A percentile compares a stretch with the other conserved stretches of the same genome.
phyloP scores from a whole-genome alignment of 64 coral and sea anemone species.

The Stichodactyla mertensii region DNA sequence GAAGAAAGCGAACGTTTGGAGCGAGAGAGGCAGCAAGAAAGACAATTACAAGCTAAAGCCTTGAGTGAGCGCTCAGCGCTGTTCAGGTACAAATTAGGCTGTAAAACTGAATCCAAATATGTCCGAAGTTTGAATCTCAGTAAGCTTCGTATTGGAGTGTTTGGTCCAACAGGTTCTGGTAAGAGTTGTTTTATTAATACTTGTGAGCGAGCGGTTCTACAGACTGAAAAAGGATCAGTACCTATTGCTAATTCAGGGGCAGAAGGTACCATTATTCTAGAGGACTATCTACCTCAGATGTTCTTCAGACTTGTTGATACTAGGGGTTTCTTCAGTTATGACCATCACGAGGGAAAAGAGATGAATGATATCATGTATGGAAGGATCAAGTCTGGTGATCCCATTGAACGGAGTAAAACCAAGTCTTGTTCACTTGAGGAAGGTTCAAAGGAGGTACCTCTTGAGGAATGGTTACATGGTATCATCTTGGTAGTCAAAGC shows the following conservation, averaged over 20 bases:
- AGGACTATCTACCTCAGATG: conserved; percentile 55
- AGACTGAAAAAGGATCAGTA: conserved; percentile 32
- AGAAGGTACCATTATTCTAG: conserved; percentile 42
- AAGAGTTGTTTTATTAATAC: conserved; percentile 70
- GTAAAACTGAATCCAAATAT: conserved; percentile 4
- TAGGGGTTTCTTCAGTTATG: conserved; percentile 50
- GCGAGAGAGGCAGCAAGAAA: not conserved
- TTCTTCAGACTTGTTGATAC: conserved; percentile 62
- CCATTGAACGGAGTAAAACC: not conserved
- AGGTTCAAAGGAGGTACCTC: not conserved
- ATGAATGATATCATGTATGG: conserved; percentile 46
- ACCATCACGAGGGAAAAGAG: conserved; percentile 33
- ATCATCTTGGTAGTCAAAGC: conserved; percentile 36
- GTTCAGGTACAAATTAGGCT: conserved; percentile 33
- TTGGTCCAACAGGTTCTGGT: conserved; percentile 61
- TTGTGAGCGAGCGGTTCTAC: conserved; percentile 36
- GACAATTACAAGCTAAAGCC: conserved; percentile 13
- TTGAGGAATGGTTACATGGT: conserved; percentile 22
- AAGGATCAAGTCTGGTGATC: conserved; percentile 36
- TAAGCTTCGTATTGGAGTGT: conserved; percentile 50
- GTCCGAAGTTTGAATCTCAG: conserved; percentile 21
- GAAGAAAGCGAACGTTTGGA: not conserved
- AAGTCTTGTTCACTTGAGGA: not conserved
- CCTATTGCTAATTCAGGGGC: conserved; percentile 28
- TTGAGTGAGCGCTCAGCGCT: conserved; percentile 4